Conservation (phyloP, 1,140 invertebrate genomes). For the Lepidostoma basale region DNA sequence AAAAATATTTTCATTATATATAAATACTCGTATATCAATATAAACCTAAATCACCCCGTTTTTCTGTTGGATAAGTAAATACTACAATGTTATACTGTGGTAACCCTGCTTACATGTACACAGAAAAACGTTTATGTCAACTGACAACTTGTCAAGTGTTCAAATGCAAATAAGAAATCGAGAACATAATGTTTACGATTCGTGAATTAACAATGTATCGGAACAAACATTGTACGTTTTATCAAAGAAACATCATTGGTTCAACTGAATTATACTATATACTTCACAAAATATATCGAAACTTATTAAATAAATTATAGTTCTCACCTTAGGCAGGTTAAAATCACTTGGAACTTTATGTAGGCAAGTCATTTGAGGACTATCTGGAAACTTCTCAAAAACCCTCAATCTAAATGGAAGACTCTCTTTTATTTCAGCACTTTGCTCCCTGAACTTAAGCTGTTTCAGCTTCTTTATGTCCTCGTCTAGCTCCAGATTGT, state of each 20-base stretch:
- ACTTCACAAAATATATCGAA: not conserved
- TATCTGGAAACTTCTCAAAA: constrained; percentile 98
- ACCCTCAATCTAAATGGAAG: constrained; percentile 93
- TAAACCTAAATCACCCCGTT: no score
- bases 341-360: constrained; percentile 97
- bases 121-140: no score
- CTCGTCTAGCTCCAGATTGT: constrained; percentile 99
- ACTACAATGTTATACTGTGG: no score
- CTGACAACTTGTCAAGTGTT: no score
- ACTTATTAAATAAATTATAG: not conserved
- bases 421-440: constrained; percentile 95
- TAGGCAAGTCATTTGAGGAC: constrained; percentile 96
- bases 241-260: not conserved
- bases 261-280: not conserved
- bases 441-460: constrained; percentile 94
- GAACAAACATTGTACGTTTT: no score
- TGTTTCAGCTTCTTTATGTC: constrained; percentile 99
- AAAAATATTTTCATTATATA: no score
- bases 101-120: no score
- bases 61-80: no score
- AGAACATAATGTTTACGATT: no score
- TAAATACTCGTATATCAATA: no score
- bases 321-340: constrained; percentile 84
- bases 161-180: no score
- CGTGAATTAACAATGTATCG: no score